Percentiles rank a stretch among this genome's conserved stretches.
Conservation (phyloP, 2,888 invertebrate genomes). For the Cerceris rybyensis region DNA sequence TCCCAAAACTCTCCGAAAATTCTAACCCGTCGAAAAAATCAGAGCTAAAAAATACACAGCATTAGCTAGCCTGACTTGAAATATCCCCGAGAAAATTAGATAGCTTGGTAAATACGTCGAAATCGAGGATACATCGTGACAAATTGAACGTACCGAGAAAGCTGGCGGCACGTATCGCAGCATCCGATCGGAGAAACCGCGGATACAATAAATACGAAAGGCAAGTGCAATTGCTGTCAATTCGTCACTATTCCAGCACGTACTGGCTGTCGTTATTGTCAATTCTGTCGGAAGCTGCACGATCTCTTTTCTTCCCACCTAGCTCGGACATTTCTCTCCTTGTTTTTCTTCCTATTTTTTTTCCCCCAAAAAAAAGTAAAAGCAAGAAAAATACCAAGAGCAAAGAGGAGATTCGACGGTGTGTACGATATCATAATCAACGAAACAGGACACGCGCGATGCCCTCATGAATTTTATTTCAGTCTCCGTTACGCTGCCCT, state of each 20-base stretch:
- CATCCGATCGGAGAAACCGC: constrained; percentile 17
- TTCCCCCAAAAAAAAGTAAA: neutral
- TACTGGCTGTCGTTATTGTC: constrained; percentile 17
- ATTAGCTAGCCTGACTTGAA: too few species aligned
- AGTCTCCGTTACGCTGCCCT: constrained; percentile 45
- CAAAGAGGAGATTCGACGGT: neutral
- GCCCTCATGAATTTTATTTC: constrained; percentile 57
- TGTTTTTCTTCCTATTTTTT: neutral
- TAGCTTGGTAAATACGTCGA: neutral
- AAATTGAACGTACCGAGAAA: constrained; percentile 14
- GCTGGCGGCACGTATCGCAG: constrained; percentile 3
- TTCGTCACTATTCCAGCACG: constrained; percentile 16
- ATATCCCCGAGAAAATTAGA: neutral
- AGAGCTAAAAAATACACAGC: too few species aligned
- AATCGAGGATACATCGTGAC: constrained; percentile 7
- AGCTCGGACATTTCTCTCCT: too few species aligned
- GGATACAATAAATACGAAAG: constrained; percentile 26
- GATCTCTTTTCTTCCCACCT: constrained; percentile 1
- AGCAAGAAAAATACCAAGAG: neutral
- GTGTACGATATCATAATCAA: constrained; percentile 39
- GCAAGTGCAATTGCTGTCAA: constrained; percentile 22
- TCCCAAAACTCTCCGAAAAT: too few species aligned
- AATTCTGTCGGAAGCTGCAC: neutral
- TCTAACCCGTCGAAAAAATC: too few species aligned
- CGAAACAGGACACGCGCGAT: constrained; percentile 17